phyloP scores from a whole-genome alignment of 2,113 vertebrate species.

The Lasiurus borealis region DNA sequence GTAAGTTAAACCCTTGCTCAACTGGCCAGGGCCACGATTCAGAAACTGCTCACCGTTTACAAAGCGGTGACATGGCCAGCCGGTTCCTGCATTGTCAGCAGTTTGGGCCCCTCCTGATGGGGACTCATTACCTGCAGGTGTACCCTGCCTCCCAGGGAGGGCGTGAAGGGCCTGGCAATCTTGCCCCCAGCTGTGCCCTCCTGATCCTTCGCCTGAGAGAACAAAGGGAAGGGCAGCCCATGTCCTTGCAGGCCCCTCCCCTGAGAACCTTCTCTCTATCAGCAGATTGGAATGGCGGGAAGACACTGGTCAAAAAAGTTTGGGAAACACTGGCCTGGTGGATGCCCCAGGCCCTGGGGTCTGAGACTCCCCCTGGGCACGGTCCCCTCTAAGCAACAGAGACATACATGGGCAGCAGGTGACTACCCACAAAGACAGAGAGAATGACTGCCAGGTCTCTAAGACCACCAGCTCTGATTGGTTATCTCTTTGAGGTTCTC shows the following conservation, averaged over 20 bases:
- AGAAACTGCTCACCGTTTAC: constrained; percentile 79
- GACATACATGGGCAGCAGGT: neutral
- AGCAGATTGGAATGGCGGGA: neutral
- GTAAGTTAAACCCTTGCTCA: constrained; percentile 72
- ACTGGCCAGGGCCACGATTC: constrained; percentile 76
- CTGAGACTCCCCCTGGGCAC: neutral
- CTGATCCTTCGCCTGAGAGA: constrained; percentile 20
- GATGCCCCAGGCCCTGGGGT: neutral
- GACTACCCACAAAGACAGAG: neutral
- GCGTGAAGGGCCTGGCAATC: neutral
- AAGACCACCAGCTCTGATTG: neutral
- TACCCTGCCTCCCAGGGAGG: constrained; percentile 81
- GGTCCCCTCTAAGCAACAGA: neutral
- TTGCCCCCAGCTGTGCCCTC: neutral
- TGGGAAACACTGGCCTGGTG: neutral
- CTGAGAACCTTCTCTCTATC: neutral
- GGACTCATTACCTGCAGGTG: constrained; percentile 89
- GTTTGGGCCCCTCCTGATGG: constrained; percentile 83
- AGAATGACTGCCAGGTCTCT: neutral
- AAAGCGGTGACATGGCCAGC: constrained; percentile 78
- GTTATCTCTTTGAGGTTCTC: neutral
- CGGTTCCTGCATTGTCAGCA: constrained; percentile 86
- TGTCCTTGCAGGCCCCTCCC: neutral
- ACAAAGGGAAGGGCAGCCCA: constrained; percentile 2
- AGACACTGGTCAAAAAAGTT: neutral